phyloP scores from a whole-genome alignment of 2,113 vertebrate genomes.

The Mastomys coucha region DNA sequence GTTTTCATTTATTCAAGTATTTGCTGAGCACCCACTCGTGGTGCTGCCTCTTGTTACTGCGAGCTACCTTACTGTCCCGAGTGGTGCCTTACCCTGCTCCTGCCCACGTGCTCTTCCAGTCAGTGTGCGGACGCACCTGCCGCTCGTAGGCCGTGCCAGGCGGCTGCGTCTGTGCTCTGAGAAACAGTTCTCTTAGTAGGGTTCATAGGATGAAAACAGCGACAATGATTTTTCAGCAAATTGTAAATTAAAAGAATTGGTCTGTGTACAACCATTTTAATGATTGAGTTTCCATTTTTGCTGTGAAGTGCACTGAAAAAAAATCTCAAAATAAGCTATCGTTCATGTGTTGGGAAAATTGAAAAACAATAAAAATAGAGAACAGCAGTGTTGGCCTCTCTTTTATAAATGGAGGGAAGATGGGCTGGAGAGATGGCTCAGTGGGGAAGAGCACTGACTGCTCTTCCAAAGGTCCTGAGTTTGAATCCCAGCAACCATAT shows the following conservation, averaged over 20 bases:
- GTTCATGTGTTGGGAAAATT: slow-evolving; percentile 88
- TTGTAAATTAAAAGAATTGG: slow-evolving; percentile 79
- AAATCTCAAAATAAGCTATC: slow-evolving; percentile 87
- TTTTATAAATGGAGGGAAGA: slow-evolving; percentile 72
- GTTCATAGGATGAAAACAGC: slow-evolving; percentile 78
- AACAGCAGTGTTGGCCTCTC: slow-evolving; percentile 82
- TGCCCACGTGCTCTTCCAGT: slow-evolving; percentile 90
- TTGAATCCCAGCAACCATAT: no score
- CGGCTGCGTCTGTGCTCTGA: slow-evolving; percentile 79
- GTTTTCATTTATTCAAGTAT: slow-evolving; percentile 83
- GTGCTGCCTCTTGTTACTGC: slow-evolving; percentile 85
- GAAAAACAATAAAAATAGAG: slow-evolving; percentile 88
- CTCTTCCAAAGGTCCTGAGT: no score
- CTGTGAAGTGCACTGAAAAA: slow-evolving; percentile 95
- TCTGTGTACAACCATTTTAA: slow-evolving; percentile 87
- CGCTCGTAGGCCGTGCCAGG: slow-evolving; percentile 75
- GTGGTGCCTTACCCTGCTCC: slow-evolving; percentile 94
- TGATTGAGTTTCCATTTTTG: slow-evolving; percentile 87
- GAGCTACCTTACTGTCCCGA: slow-evolving; percentile 91
- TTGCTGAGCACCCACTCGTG: slow-evolving; percentile 63
- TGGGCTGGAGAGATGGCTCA: no score
- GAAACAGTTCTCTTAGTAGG: slow-evolving; percentile 78
- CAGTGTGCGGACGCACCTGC: slow-evolving; percentile 84
- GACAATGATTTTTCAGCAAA: slow-evolving; percentile 82
- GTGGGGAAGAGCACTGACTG: no score